Percentiles rank a stretch among this genome's conserved stretches.
phyloP scores from a whole-genome alignment of 2,113 vertebrate species.

The Stigmatopora nigra region DNA sequence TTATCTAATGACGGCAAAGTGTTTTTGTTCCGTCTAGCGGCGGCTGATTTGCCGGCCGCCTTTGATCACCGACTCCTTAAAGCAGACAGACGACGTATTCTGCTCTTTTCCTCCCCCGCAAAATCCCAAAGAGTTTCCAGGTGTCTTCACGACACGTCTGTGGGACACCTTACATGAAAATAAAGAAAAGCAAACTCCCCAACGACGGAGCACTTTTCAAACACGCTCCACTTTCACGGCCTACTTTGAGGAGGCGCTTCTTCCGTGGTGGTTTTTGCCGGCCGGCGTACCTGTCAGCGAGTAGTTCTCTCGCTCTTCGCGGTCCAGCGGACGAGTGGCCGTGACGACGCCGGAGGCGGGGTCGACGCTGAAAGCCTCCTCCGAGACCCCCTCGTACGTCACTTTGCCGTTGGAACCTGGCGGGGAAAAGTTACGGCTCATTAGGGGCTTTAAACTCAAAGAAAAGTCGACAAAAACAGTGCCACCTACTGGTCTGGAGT shows the following conservation, averaged over 20 bases:
- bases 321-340: conserved; percentile 74
- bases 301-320: conserved; percentile 79
- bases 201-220: neutral
- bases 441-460: too few species aligned
- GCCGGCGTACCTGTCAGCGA: conserved; percentile 73
- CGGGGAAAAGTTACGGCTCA: conserved; percentile 5
- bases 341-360: conserved; percentile 79
- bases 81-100: neutral
- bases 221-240: neutral
- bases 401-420: conserved; percentile 82
- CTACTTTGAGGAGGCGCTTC: too few species aligned
- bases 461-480: neutral
- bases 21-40: neutral
- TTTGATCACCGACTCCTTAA: neutral
- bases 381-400: conserved; percentile 77
- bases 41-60: too few species aligned
- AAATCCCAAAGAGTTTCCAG: neutral
- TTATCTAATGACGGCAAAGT: neutral
- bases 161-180: neutral
- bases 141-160: neutral
- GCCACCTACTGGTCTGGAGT: too few species aligned
- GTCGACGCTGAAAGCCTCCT: conserved; percentile 77
- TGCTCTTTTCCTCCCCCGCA: neutral
- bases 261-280: too few species aligned
- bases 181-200: neutral